A percentile compares a stretch with the other conserved stretches of the same genome.
Evolutionary conservation across 2,797 vertebrate species (phyloP).

Genomic region (Vultur gryphus): DNA sequence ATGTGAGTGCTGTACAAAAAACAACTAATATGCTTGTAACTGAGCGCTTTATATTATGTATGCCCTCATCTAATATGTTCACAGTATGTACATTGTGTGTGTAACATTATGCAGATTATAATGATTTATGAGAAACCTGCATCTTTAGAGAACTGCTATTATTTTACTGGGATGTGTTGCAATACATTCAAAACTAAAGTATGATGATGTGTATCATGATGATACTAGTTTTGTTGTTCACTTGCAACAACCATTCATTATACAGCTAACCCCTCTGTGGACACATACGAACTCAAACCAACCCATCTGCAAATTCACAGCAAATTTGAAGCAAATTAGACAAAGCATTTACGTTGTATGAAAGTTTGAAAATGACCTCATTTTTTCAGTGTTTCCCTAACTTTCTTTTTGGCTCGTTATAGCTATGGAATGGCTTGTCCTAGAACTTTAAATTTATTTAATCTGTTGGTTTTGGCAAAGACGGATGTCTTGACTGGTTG

Average conservation of each 20-base stretch:
- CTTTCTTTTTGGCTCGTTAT: background rate
- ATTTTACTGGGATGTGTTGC: background rate
- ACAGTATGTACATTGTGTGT: background rate
- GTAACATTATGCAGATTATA: background rate
- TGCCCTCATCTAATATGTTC: background rate
- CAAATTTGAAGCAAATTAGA: background rate
- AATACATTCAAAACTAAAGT: background rate
- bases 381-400: background rate
- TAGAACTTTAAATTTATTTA: conserved; percentile 9
- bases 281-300: background rate
- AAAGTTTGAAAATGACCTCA: background rate
- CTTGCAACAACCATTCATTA: background rate
- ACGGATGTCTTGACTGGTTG: background rate
- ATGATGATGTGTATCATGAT: background rate
- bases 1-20: background rate
- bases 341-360: background rate
- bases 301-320: background rate
- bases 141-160: background rate
- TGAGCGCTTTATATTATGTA: background rate
- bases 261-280: background rate
- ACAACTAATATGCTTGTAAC: background rate
- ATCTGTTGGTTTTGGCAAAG: conserved; percentile 37
- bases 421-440: background rate
- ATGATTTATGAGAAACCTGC: background rate
- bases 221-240: background rate